A percentile compares a stretch with the other conserved stretches of the same genome.
These are phyloP conservation scores for Loxodonta africana DNA, from an alignment of 2,113 vertebrate species.

Conservation along the genomic window DNA sequence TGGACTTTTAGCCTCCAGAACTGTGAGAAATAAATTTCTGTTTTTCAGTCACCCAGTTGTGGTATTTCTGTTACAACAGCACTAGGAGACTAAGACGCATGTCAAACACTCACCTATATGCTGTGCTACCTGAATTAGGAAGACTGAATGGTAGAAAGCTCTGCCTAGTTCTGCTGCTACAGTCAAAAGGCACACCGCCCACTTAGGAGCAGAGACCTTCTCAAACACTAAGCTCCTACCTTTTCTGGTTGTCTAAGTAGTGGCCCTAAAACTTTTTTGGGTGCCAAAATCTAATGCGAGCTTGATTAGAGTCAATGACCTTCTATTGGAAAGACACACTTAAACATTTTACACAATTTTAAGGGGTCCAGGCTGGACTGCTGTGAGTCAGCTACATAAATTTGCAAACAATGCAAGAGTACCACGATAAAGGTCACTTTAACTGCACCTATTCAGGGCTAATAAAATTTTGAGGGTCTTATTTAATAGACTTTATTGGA, in stretches of 20 bases:
- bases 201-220: not conserved
- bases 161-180: not conserved
- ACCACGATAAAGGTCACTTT: not conserved
- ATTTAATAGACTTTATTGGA: not conserved
- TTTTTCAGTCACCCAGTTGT: not conserved
- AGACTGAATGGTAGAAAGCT: not conserved
- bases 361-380: not conserved
- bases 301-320: not conserved
- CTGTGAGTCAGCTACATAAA: not conserved
- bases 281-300: conserved; percentile 10
- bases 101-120: not conserved
- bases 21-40: not conserved
- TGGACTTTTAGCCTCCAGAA: not conserved
- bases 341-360: not conserved
- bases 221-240: not conserved
- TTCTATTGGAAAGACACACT: not conserved
- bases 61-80: not conserved
- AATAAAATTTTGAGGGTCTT: not conserved
- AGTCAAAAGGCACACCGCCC: not conserved
- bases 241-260: not conserved
- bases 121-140: not conserved
- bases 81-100: not conserved
- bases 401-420: not conserved
- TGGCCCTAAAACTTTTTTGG: not conserved
- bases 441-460: not conserved